phyloP scores from a whole-genome alignment of 2,113 vertebrate species.

The Notothenia coriiceps region DNA sequence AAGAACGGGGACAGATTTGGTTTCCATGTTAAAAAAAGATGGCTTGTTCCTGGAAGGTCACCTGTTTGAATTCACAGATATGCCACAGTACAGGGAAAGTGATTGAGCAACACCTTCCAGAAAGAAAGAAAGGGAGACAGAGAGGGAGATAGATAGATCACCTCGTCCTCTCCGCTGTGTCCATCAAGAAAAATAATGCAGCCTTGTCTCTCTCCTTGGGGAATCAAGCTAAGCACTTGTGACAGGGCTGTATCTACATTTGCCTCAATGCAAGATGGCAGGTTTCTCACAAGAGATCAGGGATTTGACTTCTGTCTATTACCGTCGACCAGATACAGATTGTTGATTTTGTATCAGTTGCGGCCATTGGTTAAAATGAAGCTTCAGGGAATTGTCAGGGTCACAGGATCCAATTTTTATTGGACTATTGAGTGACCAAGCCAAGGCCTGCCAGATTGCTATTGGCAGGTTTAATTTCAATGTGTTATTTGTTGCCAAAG shows the following conservation, averaged over 20 bases:
- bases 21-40: not conserved
- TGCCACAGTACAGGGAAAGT: constrained; percentile 22
- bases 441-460: not conserved
- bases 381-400: not conserved
- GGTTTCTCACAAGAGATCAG: constrained; percentile 20
- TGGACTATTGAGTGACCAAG: not conserved
- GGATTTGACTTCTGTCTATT: constrained; percentile 28
- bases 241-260: constrained; percentile 28
- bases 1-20: constrained; percentile 10
- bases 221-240: constrained; percentile 50
- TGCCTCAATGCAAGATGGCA: constrained; percentile 23
- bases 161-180: constrained; percentile 33
- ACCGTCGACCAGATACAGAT: constrained; percentile 36
- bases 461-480: constrained; percentile 17
- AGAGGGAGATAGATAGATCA: constrained; percentile 42
- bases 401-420: not conserved
- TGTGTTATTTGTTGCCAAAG: constrained; percentile 28
- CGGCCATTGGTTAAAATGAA: not conserved
- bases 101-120: constrained; percentile 40
- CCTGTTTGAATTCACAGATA: constrained; percentile 44
- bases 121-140: constrained; percentile 34
- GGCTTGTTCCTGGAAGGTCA: constrained; percentile 37
- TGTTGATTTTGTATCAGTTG: not conserved
- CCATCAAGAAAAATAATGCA: constrained; percentile 2
- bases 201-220: constrained; percentile 8